These are phyloP conservation scores for Rhinolophus sinicus DNA, from an alignment of 2,113 vertebrate species.

Conservation along the genomic window DNA sequence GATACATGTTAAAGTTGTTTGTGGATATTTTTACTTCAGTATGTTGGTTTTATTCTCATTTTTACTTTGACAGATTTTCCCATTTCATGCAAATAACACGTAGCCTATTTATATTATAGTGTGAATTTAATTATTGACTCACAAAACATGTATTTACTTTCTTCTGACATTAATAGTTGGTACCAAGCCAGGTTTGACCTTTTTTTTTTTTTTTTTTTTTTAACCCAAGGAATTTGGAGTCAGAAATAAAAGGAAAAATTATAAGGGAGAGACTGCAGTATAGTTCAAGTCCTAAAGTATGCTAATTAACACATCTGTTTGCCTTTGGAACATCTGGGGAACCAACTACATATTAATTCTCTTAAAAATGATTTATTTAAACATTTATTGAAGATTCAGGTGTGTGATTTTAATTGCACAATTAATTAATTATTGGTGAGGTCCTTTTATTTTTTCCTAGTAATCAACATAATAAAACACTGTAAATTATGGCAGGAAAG, in stretches of 20 bases:
- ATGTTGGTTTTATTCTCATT: background rate
- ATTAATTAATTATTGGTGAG: slow-evolving; percentile 78
- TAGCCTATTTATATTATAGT: background rate
- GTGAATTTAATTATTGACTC: slow-evolving; percentile 52
- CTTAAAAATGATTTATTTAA: slow-evolving; percentile 78
- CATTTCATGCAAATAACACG: background rate
- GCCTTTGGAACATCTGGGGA: slow-evolving; percentile 76
- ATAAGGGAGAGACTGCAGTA: slow-evolving; percentile 52
- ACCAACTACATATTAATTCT: slow-evolving; percentile 60
- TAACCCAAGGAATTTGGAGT: slow-evolving; percentile 29
- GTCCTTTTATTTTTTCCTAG: slow-evolving; percentile 58
- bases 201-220: background rate
- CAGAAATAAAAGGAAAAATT: slow-evolving; percentile 59
- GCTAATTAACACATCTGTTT: slow-evolving; percentile 73
- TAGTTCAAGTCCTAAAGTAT: slow-evolving; percentile 54
- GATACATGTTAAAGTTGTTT: background rate
- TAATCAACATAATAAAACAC: slow-evolving; percentile 58
- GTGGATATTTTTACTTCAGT: background rate
- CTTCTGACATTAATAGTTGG: slow-evolving; percentile 22
- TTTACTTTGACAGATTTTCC: slow-evolving; percentile 26
- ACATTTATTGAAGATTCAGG: slow-evolving; percentile 73
- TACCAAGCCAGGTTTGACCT: background rate
- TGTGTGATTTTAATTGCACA: slow-evolving; percentile 73
- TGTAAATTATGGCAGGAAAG: slow-evolving; percentile 35
- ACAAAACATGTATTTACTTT: slow-evolving; percentile 3